These are phyloP conservation scores for Pedetes capensis DNA, from an alignment of 2,113 vertebrate genomes.

Conservation along the genomic window DNA sequence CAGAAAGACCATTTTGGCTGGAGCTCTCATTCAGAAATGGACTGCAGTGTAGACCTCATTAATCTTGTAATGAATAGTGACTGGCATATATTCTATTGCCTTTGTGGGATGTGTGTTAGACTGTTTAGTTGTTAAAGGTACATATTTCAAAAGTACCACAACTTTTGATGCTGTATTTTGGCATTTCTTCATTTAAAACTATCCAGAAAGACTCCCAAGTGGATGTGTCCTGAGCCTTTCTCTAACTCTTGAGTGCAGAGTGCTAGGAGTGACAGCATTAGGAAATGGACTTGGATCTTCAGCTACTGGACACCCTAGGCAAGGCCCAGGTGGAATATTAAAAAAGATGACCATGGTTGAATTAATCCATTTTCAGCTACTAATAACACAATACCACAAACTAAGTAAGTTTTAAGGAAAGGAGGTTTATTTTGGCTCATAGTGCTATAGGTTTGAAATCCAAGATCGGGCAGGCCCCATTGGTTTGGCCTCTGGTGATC, in stretches of 20 bases:
- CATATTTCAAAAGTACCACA: conserved; percentile 39
- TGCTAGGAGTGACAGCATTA: conserved; percentile 35
- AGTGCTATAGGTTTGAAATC: neutral
- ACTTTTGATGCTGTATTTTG: conserved; percentile 32
- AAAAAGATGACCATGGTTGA: neutral
- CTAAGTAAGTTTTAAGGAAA: neutral
- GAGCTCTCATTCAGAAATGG: neutral
- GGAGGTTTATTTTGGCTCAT: neutral
- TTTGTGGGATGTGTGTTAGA: conserved; percentile 23
- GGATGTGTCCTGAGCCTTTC: neutral
- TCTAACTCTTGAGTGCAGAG: neutral
- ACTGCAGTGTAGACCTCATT: conserved; percentile 12
- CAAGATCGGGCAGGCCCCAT: neutral
- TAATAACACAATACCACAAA: neutral
- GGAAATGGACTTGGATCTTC: neutral
- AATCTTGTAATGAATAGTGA: conserved; percentile 27
- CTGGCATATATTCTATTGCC: neutral
- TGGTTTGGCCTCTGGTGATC: neutral
- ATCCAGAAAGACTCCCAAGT: conserved; percentile 14
- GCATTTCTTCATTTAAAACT: conserved; percentile 28
- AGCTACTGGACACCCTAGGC: neutral
- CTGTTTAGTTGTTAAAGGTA: conserved; percentile 24
- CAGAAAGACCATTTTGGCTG: neutral
- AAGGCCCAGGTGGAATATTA: neutral
- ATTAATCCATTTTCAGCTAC: neutral